Evolutionary conservation across 2,113 vertebrate species (phyloP), one percentile per base, ranked within the genome.

Genomic region (Pavo muticus): DNA sequence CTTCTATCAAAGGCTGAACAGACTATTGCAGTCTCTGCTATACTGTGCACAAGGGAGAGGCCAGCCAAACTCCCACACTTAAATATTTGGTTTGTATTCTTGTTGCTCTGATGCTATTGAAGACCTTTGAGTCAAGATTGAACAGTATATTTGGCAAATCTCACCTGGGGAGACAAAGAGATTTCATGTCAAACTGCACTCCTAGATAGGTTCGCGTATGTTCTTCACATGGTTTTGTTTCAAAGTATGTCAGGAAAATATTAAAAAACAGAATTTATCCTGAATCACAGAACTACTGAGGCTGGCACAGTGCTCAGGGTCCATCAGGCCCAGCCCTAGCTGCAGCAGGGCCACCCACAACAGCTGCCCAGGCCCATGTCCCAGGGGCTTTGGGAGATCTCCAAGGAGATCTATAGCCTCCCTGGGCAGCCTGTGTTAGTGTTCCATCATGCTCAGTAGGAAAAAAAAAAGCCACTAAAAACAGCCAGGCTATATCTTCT

Each of bases 41-140:
- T 1, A 1, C 13, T 37, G 71, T 57, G 14, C 30, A 87, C 20
- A 23, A 84, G 40, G 10, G 47, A 16, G 27, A 82, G 67, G 63
- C 48, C 44, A 83, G 64, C 37, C 78, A 83, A 76, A 83, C 11
- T 85, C 68, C 29, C 64, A 83, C 39, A 45, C 45, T 63, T n/a
- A 69, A 9, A 69, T 85, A 44, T 70, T 67, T 88, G 60, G 85
- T 50, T 88, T 80, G 8, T 27, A 74, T 91, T 86, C 75, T 63
- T 74, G 15, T 59, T 85, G 23, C 37, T 83, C 60, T 73, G 60
- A n/a, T 64, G 39, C 56, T 77, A 64, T 0, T 70, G 29, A 90
- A 80, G 17, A 93, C 48, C 69, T 64, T 39, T 25, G 64, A 84
- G 45, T 64, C 47, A 88, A 87, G 42, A 42, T 29, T 71, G 64